These are phyloP conservation scores for Hirudo medicinalis DNA, from an alignment of 1,140 invertebrate species.

Conservation along the genomic window DNA sequence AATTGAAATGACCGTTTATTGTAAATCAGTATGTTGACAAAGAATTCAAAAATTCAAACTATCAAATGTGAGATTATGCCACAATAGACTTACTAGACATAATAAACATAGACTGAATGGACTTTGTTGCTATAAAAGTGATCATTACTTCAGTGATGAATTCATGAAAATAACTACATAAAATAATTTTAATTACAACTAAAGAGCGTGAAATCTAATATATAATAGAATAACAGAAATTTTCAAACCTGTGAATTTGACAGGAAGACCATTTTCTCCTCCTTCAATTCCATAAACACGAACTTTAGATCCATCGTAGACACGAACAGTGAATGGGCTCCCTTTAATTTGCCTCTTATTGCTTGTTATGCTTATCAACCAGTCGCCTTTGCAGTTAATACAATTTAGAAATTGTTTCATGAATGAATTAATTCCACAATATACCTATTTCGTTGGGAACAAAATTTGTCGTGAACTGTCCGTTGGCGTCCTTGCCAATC, in stretches of 20 bases:
- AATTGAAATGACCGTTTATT: constrained; percentile 11
- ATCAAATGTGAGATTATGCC: too few relatives aligned
- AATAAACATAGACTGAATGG: too few relatives aligned
- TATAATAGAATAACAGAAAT: constrained; percentile 1
- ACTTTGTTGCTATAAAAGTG: too few relatives aligned
- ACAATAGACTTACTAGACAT: too few relatives aligned
- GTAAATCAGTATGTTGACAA: too few relatives aligned
- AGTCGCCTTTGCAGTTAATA: constrained; percentile 49
- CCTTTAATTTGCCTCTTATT: constrained; percentile 88
- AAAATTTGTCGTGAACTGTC: constrained; percentile 82
- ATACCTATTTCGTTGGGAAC: constrained; percentile 81
- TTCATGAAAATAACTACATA: neutral
- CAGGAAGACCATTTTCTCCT: constrained; percentile 38
- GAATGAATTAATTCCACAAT: constrained; percentile 21
- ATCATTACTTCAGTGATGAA: neutral
- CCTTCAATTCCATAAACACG: constrained; percentile 34
- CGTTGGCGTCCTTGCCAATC: constrained; percentile 51
- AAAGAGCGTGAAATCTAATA: constrained; percentile 31
- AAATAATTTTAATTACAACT: neutral
- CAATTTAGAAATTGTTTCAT: neutral
- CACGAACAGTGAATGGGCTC: constrained; percentile 37
- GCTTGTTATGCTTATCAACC: constrained; percentile 88
- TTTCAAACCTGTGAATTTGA: constrained; percentile 35
- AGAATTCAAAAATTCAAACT: too few relatives aligned
- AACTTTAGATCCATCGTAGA: constrained; percentile 37